These are phyloP conservation scores for Drosophila bocki DNA, from an alignment of 1,140 invertebrate genomes.

Conservation along the genomic window DNA sequence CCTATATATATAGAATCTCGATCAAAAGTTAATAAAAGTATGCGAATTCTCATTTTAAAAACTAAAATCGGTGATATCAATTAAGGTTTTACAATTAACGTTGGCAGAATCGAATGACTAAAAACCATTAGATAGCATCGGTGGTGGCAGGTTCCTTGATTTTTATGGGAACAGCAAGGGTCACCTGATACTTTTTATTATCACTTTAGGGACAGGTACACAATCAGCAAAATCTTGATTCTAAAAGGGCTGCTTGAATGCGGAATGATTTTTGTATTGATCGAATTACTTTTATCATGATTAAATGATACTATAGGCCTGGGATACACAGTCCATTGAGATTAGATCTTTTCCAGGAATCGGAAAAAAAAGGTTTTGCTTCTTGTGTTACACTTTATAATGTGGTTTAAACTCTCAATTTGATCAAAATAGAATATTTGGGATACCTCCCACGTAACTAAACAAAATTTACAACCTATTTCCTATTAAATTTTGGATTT, in stretches of 20 bases:
- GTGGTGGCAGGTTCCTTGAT: constrained; percentile 38
- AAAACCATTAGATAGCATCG: constrained; percentile 22
- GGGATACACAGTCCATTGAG: not conserved
- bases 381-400: constrained; percentile 50
- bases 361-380: constrained; percentile 8
- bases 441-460: constrained; percentile 45
- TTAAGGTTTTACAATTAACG: not conserved
- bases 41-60: not conserved
- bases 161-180: constrained; percentile 46
- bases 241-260: constrained; percentile 53
- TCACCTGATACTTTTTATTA: constrained; percentile 62
- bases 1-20: not conserved
- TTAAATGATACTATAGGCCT: constrained; percentile 14
- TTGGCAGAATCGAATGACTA: constrained; percentile 1
- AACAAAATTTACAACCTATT: not conserved
- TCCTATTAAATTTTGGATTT: not conserved
- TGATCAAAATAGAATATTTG: constrained; percentile 25
- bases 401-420: constrained; percentile 46
- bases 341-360: constrained; percentile 5
- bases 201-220: constrained; percentile 42
- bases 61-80: not conserved
- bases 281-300: constrained; percentile 47
- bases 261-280: constrained; percentile 64
- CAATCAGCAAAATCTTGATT: constrained; percentile 13
- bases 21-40: too few relatives aligned